Conservation (phyloP, 2,888 invertebrate genomes). For the Xylota sylvarum region DNA sequence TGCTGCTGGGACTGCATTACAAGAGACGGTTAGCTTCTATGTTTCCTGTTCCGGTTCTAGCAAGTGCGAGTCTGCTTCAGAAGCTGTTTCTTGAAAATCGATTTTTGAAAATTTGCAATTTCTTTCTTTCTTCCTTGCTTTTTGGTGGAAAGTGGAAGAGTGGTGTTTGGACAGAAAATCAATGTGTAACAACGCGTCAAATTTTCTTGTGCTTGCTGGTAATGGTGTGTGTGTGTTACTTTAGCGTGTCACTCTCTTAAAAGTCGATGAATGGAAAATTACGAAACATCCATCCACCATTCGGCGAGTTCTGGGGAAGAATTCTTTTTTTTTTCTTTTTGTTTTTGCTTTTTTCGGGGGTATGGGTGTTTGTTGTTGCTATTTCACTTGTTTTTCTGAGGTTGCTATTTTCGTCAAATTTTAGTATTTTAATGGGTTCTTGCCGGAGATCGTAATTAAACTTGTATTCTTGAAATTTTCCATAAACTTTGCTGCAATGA, state of each 20-base stretch:
- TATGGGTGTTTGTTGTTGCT: slow-evolving; percentile 17
- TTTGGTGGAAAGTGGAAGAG: slow-evolving; percentile 7
- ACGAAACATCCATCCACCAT: slow-evolving; percentile 70
- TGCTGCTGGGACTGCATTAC: slow-evolving; percentile 75
- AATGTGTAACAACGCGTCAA: slow-evolving; percentile 69
- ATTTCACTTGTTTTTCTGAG: slow-evolving; percentile 23
- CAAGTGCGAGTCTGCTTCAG: neutral
- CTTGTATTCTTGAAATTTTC: slow-evolving; percentile 35
- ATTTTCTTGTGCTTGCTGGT: slow-evolving; percentile 33
- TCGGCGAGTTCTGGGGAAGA: neutral
- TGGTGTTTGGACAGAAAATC: slow-evolving; percentile 55
- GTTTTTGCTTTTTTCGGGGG: neutral
- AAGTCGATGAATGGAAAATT: slow-evolving; percentile 72
- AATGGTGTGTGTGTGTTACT: slow-evolving; percentile 58
- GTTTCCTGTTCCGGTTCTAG: neutral
- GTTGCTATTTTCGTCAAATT: slow-evolving; percentile 25
- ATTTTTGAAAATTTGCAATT: slow-evolving; percentile 37
- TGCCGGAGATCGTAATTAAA: slow-evolving; percentile 2
- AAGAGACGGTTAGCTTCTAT: neutral
- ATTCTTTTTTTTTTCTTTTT: slow-evolving; percentile 16
- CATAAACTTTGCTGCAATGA: slow-evolving; percentile 4
- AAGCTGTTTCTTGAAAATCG: slow-evolving; percentile 42
- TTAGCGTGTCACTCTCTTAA: slow-evolving; percentile 53
- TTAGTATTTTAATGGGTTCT: slow-evolving; percentile 7
- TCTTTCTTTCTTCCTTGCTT: slow-evolving; percentile 16